These are phyloP conservation scores for Mormyrus proboscirostris DNA, from an alignment of 2,797 vertebrate species.

Conservation along the genomic window DNA sequence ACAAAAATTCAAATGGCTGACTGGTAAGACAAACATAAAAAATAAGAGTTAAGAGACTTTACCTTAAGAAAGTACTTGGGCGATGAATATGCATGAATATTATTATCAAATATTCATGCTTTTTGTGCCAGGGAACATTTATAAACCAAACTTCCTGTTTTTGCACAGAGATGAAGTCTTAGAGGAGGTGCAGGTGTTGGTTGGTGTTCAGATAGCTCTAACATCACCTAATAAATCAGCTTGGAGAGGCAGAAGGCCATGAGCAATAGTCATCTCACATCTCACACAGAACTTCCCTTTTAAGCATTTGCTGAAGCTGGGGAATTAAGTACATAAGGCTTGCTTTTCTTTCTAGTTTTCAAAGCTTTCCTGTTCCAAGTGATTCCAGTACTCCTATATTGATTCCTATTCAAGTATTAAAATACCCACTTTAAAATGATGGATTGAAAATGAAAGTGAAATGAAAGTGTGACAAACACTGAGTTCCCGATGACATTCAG, in stretches of 20 bases:
- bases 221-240: constrained; percentile 22
- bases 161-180: constrained; percentile 13
- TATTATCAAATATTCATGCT: background rate
- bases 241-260: background rate
- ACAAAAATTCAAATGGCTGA: background rate
- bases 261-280: constrained; percentile 1
- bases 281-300: background rate
- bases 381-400: background rate
- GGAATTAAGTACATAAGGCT: background rate
- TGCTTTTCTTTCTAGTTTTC: background rate
- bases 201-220: constrained; percentile 15
- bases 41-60: background rate
- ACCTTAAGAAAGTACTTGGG: background rate
- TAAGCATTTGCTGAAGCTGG: background rate
- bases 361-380: background rate
- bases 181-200: background rate
- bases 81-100: background rate
- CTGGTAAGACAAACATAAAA: background rate
- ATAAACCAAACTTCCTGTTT: constrained; percentile 29
- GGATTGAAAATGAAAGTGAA: background rate
- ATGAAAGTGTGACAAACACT: background rate
- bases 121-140: constrained; percentile 13
- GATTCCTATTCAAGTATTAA: background rate
- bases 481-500: background rate
- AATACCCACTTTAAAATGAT: background rate